These are phyloP conservation scores for Pelecanus crispus DNA, from an alignment of 2,113 vertebrate species.

Conservation along the genomic window DNA sequence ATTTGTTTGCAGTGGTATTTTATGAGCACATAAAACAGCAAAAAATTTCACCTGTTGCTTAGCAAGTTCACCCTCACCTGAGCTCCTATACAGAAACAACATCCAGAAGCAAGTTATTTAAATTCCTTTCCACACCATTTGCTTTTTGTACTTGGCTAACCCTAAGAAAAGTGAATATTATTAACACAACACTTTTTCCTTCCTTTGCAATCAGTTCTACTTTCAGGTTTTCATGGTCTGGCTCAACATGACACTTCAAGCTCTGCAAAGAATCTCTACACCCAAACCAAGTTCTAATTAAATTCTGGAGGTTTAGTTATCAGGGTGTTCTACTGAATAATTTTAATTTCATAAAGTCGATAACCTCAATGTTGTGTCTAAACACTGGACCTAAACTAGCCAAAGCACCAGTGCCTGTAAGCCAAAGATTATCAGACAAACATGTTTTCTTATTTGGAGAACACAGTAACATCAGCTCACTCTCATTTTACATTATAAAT, in stretches of 20 bases:
- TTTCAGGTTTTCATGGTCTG: neutral
- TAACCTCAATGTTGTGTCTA: neutral
- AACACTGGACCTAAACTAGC: neutral
- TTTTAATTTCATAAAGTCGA: neutral
- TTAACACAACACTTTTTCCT: neutral
- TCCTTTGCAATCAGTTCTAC: constrained; percentile 14
- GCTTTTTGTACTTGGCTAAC: neutral
- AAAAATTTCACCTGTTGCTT: neutral
- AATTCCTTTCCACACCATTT: neutral
- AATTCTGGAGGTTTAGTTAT: neutral
- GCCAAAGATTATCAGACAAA: neutral
- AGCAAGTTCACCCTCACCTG: neutral
- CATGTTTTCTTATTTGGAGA: neutral
- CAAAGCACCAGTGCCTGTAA: neutral
- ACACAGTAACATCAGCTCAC: neutral
- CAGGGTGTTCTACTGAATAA: neutral
- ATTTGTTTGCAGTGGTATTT: neutral
- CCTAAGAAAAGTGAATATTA: neutral
- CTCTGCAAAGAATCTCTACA: neutral
- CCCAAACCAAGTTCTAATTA: neutral
- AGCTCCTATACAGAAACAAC: neutral
- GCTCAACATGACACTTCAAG: neutral
- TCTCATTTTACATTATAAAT: neutral
- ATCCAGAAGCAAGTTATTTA: neutral
- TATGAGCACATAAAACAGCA: neutral